Evolutionary conservation across 2,888 invertebrate genomes (phyloP), one percentile per base, ranked within the genome.

Genomic region (Ligdia adustata): DNA sequence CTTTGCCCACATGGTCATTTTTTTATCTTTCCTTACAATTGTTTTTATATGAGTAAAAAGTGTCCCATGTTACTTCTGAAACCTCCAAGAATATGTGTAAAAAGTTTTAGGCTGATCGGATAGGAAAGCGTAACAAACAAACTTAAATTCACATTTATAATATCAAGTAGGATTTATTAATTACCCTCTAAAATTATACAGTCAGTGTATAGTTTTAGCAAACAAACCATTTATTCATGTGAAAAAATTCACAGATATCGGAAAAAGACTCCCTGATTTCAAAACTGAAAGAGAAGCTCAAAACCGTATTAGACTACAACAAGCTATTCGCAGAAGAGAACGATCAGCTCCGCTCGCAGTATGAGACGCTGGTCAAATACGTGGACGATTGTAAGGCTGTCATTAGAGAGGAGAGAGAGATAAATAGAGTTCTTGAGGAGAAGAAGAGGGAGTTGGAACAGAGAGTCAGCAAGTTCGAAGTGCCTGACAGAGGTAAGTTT

Each of bases 311-410:
- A 38, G 91, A 91, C 32, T 91, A 91, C 56, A 94, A 94, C 67
- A 91, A 91, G 43, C 84, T 93, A 24, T 91, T 93, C 52, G 90
- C 92, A 0, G 89, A 91, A 49, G 93, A 94, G 65, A 94, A 94
- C 55, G 91, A 91, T 47, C 82, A 86, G 26, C 70, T 94, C 4
- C 89, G 90, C 58, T 69, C 59, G 0, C 90, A 92, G 51, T 88
- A 92, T 32, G 75, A 78, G 1, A 91, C 91, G 18, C 65, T 92
- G 13, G 72, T 86, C 0, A 75, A 77, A 31, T 89, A 91, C 32
- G 88, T 91, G 13, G 91, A 92, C 32, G 91, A 91, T 26, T 85
- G 92, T 20, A 90, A 91, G 49, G 66, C 70, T 9, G 86, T 91
- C 12, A 70, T 92, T 9, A 85, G 82, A 62, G 79, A 85, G n/a